phyloP scores from a whole-genome alignment of 1,140 invertebrate species.

The Sesamia nonagrioides region DNA sequence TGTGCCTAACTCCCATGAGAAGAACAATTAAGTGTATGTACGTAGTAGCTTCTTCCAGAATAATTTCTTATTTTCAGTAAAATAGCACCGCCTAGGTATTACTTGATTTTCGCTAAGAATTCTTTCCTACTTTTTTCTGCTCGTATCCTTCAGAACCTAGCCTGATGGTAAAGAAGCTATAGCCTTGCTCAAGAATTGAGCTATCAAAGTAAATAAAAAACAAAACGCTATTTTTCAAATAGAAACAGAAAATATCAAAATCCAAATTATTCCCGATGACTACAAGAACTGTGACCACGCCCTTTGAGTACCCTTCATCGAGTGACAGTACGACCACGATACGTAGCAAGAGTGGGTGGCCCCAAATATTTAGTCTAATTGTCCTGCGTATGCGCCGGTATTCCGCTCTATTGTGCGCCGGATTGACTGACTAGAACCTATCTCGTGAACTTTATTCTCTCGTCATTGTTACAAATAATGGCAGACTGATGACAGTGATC shows the following conservation, averaged over 20 bases:
- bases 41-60: too few relatives aligned
- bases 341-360: conserved; percentile 48
- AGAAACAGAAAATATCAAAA: not conserved
- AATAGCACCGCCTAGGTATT: too few relatives aligned
- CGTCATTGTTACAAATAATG: not conserved
- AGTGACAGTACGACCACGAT: conserved; percentile 23
- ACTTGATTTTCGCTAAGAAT: too few relatives aligned
- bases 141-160: too few relatives aligned
- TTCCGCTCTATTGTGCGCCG: conserved; percentile 21
- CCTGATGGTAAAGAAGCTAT: too few relatives aligned
- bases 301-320: conserved; percentile 6
- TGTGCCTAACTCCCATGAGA: too few relatives aligned
- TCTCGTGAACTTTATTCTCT: not conserved
- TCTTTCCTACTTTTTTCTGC: too few relatives aligned
- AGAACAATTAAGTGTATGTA: too few relatives aligned
- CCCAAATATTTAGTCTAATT: conserved; percentile 51
- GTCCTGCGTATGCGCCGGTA: conserved; percentile 16
- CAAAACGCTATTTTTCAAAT: too few relatives aligned
- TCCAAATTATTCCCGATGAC: not conserved
- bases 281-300: not conserved
- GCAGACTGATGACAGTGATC: not conserved
- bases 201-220: too few relatives aligned
- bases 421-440: not conserved
- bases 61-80: too few relatives aligned
- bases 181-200: too few relatives aligned